phyloP scores from a whole-genome alignment of 2,888 invertebrate genomes.

The Limnephilus lunatus region DNA sequence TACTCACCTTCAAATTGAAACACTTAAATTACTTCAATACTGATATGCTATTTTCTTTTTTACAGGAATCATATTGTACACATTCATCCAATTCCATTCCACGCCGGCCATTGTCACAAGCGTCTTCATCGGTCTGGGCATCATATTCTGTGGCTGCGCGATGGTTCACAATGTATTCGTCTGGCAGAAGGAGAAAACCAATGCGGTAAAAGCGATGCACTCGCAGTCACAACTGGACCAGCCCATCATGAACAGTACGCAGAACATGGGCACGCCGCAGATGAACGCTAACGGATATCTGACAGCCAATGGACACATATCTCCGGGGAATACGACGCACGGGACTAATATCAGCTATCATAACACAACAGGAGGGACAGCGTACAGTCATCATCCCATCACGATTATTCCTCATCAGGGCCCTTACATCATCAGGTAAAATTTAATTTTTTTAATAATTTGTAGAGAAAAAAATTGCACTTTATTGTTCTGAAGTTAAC shows the following conservation, averaged over 20 bases:
- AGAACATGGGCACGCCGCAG: conserved; percentile 67
- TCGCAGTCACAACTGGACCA: conserved; percentile 62
- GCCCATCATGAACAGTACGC: conserved; percentile 68
- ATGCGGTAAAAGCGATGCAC: conserved; percentile 82
- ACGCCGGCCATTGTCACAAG: conserved; percentile 94
- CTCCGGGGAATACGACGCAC: conserved; percentile 69
- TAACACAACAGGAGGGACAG: conserved; percentile 67
- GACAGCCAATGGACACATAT: conserved; percentile 72
- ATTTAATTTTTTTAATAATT: conserved; percentile 4
- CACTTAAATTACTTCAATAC: background rate
- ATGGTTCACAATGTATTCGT: conserved; percentile 97
- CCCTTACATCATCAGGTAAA: conserved; percentile 78
- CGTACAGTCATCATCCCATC: conserved; percentile 71
- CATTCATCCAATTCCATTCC: conserved; percentile 94
- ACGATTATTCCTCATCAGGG: conserved; percentile 76
- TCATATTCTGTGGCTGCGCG: conserved; percentile 94
- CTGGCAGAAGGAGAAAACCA: conserved; percentile 94
- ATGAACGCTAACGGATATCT: conserved; percentile 72
- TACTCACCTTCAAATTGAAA: too few species aligned
- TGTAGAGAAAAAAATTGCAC: conserved; percentile 17
- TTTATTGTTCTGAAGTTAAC: too few species aligned
- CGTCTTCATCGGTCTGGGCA: conserved; percentile 92
- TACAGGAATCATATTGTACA: conserved; percentile 93
- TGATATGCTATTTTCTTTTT: conserved; percentile 65
- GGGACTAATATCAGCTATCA: conserved; percentile 74